Base-by-base conservation (phyloP, 2,113 vertebrate genomes). In the Serinus canaria region DNA sequence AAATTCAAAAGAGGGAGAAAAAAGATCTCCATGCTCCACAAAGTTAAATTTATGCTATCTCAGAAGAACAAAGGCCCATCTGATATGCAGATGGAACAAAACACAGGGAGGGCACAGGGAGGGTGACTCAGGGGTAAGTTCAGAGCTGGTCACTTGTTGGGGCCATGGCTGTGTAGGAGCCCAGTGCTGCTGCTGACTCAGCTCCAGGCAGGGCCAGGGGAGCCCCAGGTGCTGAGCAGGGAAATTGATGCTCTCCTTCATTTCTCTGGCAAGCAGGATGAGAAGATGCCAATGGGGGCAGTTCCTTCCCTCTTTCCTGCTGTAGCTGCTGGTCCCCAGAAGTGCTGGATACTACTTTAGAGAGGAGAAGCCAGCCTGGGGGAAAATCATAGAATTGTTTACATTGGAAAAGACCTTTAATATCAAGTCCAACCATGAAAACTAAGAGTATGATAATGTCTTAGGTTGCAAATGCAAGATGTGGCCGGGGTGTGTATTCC, bases 261-360 rank as follows among this genome's bases (percentile, higher is more conserved):
- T 30, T 56, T 62, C 39, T 41, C 49, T 46, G 47, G n/a, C 18
- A 64, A 47, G 28, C 19, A 37, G 37, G 6, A 27, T 41, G 46
- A 41, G 56, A 46, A 5, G 12, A 10, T 41, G 35, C 23, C 0
- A 0, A 20, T 13, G 15, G 6, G n/a, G 28, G 39, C 17, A 77
- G 69, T 41, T 78, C 43, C 50, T 73, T 90, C 43, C 27, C 20
- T 82, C 35, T 53, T 50, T 50, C 15, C 22, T 68, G 30, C 63
- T 66, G 15, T 55, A 82, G 17, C 31, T 35, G 24, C 19, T 22
- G 63, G 50, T 52, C 37, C 27, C 12, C 50, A 63, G 39, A 78
- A 68, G 6, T 55, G 16, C 58, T 87, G n/a, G 28, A 35, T 53
- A 78, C 58, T 52, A 25, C 17, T 31, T 77, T 46, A 85, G 23